Conservation (phyloP, 1,140 invertebrate species). For the Brachionus koreanus region DNA sequence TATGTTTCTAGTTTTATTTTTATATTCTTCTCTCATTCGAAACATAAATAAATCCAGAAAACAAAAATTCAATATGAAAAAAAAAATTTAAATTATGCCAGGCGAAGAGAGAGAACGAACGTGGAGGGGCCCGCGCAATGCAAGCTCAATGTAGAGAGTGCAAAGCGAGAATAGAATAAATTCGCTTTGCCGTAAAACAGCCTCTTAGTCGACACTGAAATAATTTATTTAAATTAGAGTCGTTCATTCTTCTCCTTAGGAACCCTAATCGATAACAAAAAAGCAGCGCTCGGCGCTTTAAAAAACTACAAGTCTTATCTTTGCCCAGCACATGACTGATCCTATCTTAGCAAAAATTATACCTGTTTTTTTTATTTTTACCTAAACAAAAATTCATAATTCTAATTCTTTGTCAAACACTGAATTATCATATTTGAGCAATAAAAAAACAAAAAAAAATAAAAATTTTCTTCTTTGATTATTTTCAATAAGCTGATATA, state of each 20-base stretch:
- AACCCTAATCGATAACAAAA: not conserved
- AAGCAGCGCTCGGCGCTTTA: not conserved
- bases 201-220: not conserved
- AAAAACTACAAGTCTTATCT: not conserved
- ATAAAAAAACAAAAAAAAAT: not conserved
- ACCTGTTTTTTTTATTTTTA: not conserved
- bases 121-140: not conserved
- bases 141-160: not conserved
- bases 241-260: not conserved
- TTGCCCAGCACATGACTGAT: not conserved
- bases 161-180: not conserved
- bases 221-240: not conserved
- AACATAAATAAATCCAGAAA: constrained; percentile 19
- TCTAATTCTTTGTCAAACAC: not conserved
- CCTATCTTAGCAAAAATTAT: not conserved
- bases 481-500: not conserved
- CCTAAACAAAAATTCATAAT: not conserved
- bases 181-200: not conserved
- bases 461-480: not conserved
- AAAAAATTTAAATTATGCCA: constrained; percentile 17
- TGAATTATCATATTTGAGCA: not conserved
- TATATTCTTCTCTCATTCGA: not conserved
- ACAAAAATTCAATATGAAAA: constrained; percentile 30
- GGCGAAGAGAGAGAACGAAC: not conserved
- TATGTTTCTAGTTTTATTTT: constrained; percentile 36